Conservation (phyloP, 2,888 invertebrate genomes). For the Sinhomidia bicolor region DNA sequence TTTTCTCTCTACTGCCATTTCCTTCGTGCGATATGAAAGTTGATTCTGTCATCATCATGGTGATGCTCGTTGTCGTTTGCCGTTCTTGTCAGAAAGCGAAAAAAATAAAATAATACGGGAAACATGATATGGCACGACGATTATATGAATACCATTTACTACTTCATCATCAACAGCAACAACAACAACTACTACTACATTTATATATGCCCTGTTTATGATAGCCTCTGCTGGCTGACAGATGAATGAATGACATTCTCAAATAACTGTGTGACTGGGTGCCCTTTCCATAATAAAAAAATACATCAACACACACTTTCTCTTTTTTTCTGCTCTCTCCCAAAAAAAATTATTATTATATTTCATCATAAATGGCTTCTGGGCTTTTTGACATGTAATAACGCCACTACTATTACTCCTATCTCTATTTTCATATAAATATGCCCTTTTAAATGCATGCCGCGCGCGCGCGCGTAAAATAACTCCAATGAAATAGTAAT, state of each 20-base stretch:
- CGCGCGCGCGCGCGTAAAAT: background rate
- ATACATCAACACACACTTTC: background rate
- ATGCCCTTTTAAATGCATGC: conserved; percentile 30
- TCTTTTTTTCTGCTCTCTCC: background rate
- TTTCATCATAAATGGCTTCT: background rate
- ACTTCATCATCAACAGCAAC: background rate
- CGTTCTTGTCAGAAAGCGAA: background rate
- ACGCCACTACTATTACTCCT: background rate
- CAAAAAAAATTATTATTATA: background rate
- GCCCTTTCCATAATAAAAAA: background rate
- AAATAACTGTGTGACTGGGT: conserved; percentile 1
- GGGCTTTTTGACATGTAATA: background rate
- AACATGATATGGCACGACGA: conserved; percentile 8
- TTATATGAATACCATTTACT: background rate
- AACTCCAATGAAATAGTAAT: background rate
- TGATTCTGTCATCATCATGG: conserved; percentile 40
- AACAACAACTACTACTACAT: background rate
- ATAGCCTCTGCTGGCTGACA: conserved; percentile 29
- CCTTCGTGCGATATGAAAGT: conserved; percentile 16
- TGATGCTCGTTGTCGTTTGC: background rate
- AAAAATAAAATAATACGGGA: background rate
- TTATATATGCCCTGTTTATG: background rate
- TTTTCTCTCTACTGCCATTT: background rate
- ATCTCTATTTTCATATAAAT: background rate
- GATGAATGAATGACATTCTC: background rate